Conservation (phyloP, 2,888 invertebrate species). For the Drosophila nigritarsus region DNA sequence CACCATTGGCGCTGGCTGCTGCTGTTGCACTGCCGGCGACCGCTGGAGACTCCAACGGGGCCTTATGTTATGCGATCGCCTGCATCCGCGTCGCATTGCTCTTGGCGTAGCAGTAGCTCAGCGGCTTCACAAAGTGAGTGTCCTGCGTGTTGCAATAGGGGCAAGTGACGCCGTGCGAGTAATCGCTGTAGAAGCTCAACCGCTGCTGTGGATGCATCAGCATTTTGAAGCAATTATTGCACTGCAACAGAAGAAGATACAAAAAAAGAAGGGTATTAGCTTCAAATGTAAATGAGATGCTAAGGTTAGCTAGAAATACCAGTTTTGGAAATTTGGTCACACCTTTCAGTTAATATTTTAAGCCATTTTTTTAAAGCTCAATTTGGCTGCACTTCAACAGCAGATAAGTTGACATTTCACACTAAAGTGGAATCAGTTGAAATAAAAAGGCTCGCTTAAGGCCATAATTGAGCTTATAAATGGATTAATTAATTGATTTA, state of each 20-base stretch:
- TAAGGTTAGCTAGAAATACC: too few species aligned
- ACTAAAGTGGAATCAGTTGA: too few species aligned
- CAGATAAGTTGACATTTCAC: neutral
- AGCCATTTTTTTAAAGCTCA: neutral
- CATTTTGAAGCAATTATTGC: constrained; percentile 96
- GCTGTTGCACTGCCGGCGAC: constrained; percentile 75
- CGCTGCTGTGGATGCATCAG: constrained; percentile 94
- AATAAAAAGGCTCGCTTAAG: too few species aligned
- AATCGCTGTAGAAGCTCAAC: constrained; percentile 97
- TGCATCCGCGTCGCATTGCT: constrained; percentile 89
- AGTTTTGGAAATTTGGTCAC: too few species aligned
- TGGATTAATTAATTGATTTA: neutral
- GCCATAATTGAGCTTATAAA: neutral
- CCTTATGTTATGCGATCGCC: constrained; percentile 95
- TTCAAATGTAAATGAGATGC: neutral
- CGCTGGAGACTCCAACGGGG: constrained; percentile 87
- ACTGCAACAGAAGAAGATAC: constrained; percentile 86
- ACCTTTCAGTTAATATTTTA: neutral
- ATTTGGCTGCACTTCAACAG: neutral
- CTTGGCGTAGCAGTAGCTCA: constrained; percentile 93
- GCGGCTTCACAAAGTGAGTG: constrained; percentile 97
- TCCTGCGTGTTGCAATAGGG: constrained; percentile 96
- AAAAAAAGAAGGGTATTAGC: neutral
- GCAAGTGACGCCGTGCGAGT: constrained; percentile 95
- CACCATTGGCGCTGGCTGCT: constrained; percentile 66